Evolutionary conservation across 2,113 vertebrate species (phyloP).

Genomic region (Onychostruthus taczanowskii): DNA sequence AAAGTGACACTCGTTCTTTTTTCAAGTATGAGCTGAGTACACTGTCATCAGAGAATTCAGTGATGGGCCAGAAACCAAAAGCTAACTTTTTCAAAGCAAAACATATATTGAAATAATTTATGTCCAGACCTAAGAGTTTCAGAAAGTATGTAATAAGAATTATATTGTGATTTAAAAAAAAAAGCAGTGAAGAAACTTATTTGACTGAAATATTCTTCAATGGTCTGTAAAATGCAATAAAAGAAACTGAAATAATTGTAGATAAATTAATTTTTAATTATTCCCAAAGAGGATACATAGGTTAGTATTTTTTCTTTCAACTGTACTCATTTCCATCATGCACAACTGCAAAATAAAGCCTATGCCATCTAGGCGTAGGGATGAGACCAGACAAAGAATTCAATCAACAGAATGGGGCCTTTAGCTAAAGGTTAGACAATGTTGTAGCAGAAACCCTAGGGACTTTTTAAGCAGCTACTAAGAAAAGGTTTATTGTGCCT

Average conservation of each 20-base stretch:
- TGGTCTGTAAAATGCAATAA: background rate
- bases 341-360: background rate
- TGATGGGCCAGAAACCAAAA: background rate
- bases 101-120: background rate
- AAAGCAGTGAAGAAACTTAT: background rate
- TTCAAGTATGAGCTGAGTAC: background rate
- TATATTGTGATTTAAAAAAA: background rate
- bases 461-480: background rate
- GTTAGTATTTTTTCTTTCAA: background rate
- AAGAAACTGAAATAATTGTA: background rate
- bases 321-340: background rate
- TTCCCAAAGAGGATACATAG: background rate
- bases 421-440: conserved; percentile 43
- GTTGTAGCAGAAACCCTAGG: background rate
- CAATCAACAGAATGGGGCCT: background rate
- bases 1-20: background rate
- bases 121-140: background rate
- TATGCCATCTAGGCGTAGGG: background rate
- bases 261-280: background rate
- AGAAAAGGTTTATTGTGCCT: background rate
- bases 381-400: background rate
- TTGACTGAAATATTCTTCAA: background rate
- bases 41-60: background rate
- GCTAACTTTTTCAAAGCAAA: background rate
- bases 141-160: background rate